Conservation (phyloP, 2,888 invertebrate genomes). For the Sipha maydis region DNA sequence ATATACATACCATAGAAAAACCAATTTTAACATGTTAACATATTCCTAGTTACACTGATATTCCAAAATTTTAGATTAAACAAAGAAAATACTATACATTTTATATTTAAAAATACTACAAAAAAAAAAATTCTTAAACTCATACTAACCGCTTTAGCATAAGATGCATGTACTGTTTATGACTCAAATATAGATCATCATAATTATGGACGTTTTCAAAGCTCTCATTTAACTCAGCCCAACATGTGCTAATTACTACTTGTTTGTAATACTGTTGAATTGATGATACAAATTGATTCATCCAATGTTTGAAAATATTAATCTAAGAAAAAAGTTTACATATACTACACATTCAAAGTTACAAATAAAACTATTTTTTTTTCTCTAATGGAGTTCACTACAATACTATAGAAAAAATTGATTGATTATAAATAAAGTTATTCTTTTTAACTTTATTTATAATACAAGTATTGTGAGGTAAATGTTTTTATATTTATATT, state of each 20-base stretch:
- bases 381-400: no score
- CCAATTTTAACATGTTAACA: no score
- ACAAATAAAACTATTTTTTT: background rate
- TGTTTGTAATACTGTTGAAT: constrained; percentile 58
- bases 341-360: background rate
- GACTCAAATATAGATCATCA: constrained; percentile 27
- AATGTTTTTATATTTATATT: background rate
- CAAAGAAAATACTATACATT: background rate
- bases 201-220: constrained; percentile 42
- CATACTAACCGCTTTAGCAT: constrained; percentile 40
- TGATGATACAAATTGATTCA: constrained; percentile 56
- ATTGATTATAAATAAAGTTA: background rate
- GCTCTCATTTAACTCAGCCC: constrained; percentile 39
- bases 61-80: background rate
- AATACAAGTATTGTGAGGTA: background rate
- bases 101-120: background rate
- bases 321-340: constrained; percentile 30
- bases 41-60: no score
- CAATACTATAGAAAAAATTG: background rate
- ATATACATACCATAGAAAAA: background rate
- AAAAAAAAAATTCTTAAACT: background rate
- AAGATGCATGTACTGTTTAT: constrained; percentile 54
- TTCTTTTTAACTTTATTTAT: background rate
- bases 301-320: constrained; percentile 48
- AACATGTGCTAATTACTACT: constrained; percentile 42